These are phyloP conservation scores for Bombyx huttoni DNA, from an alignment of 2,888 invertebrate species.

Conservation along the genomic window DNA sequence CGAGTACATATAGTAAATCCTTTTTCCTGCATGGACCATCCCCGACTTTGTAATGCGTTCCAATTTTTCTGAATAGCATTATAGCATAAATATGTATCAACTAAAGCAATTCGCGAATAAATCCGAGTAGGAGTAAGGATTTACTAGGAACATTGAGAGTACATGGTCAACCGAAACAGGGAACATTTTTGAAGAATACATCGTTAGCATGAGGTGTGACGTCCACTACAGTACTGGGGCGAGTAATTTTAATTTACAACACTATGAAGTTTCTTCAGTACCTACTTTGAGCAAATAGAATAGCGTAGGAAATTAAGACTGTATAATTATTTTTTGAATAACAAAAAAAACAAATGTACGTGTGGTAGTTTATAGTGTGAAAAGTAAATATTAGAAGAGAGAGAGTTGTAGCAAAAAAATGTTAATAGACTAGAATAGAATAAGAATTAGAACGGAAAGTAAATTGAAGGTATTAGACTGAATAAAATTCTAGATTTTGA, in stretches of 20 bases:
- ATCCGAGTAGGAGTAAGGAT: conserved; percentile 8
- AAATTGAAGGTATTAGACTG: neutral
- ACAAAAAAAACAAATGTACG: conserved; percentile 21
- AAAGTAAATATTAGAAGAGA: conserved; percentile 30
- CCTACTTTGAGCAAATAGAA: conserved; percentile 46
- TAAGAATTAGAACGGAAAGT: conserved; percentile 38
- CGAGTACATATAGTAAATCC: conserved; percentile 43
- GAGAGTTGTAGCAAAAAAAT: conserved; percentile 9
- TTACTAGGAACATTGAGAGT: conserved; percentile 9
- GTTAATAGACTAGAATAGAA: conserved; percentile 54
- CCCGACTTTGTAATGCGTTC: neutral
- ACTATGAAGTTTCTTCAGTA: conserved; percentile 47
- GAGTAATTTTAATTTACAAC: conserved; percentile 64
- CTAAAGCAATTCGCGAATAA: neutral
- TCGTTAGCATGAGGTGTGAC: conserved; percentile 47
- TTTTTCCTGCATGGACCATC: conserved; percentile 27
- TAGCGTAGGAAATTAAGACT: conserved; percentile 43
- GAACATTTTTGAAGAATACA: conserved; percentile 47
- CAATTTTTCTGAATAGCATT: neutral
- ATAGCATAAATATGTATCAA: neutral
- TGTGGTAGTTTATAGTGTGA: conserved; percentile 54
- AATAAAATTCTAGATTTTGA: neutral
- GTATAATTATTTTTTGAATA: conserved; percentile 14
- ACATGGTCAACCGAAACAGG: conserved; percentile 20
- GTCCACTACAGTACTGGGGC: conserved; percentile 58